Evolutionary conservation across 2,888 invertebrate genomes (phyloP).

Genomic region (Noctuana brunneofusca): DNA sequence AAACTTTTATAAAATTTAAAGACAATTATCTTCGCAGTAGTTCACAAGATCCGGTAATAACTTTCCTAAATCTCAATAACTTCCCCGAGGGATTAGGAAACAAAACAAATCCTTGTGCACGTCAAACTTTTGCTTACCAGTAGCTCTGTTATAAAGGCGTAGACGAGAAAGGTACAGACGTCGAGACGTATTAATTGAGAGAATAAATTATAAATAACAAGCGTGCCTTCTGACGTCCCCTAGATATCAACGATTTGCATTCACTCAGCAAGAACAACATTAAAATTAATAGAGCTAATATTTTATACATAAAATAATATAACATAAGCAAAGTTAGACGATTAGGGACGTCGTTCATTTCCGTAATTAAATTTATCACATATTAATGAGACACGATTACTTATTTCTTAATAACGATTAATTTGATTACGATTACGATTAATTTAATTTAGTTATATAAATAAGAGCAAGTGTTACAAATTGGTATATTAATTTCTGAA

Average conservation of each 20-base stretch:
- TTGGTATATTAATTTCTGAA: too few species aligned
- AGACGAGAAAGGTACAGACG: constrained; percentile 48
- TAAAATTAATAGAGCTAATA: constrained; percentile 24
- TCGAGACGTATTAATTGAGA: constrained; percentile 67
- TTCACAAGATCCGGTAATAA: constrained; percentile 23
- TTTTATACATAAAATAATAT: constrained; percentile 9
- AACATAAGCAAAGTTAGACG: not conserved
- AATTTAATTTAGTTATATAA: too few species aligned
- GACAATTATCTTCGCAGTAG: constrained; percentile 23
- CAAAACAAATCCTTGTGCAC: constrained; percentile 35
- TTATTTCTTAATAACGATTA: too few species aligned
- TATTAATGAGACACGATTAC: too few species aligned
- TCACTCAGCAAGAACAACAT: constrained; percentile 23
- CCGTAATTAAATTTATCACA: not conserved
- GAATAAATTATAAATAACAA: constrained; percentile 74
- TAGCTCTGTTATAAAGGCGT: constrained; percentile 44
- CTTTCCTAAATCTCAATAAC: constrained; percentile 38
- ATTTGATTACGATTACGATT: too few species aligned
- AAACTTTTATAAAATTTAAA: constrained; percentile 18
- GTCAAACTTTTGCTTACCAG: constrained; percentile 32
- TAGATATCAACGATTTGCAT: constrained; percentile 21
- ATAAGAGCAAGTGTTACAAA: too few species aligned
- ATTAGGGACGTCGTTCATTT: not conserved
- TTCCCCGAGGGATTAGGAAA: constrained; percentile 31
- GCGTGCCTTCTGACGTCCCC: constrained; percentile 48